Base-by-base conservation (phyloP, 2,797 vertebrate genomes). In the Agapornis canus region DNA sequence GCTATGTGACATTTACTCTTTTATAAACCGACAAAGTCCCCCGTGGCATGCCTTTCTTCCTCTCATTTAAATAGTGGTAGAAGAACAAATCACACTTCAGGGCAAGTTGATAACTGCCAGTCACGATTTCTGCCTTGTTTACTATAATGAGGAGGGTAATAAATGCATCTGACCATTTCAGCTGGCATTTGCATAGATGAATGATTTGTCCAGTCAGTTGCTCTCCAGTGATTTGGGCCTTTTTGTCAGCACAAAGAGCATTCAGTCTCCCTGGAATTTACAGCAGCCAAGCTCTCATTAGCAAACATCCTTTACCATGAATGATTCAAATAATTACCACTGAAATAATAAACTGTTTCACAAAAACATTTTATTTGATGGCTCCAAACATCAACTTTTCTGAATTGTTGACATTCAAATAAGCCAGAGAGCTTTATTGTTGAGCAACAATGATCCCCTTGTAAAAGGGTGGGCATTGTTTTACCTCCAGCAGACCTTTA, bases 151-250 rank as follows among this genome's bases (percentile, higher is more conserved):
- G 98, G 98, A 98, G 98, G 97, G 98, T 98, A 98, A 99, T 98
- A 98, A 98, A 98, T 98, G 98, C 98, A 98, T 98, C 98, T 97
- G 97, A 98, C 98, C 98, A 98, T 98, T 98, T 98, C 98, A 97
- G 98, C 98, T 99, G 98, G 98, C 98, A 99, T 99, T 99, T 99
- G 98, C 98, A 98, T 98, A 98, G 98, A 98, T 99, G 98, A 99
- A 99, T 99, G 98, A 99, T 98, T 99, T 98, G 98, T 99, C 98
- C 98, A 98, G 98, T 98, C 98, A 97, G 98, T 98, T 35, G 96
- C 98, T 98, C 98, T 98, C 98, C 97, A 97, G 98, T 98, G 98
- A 98, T 98, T 98, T 98, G 97, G 98, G 98, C 97, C 98, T 98
- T 98, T 98, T 99, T 99, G 98, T 99, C 98, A 98, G 98, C 98